Conservation (phyloP, 2,888 invertebrate genomes). For the Drosophila demipolita region DNA sequence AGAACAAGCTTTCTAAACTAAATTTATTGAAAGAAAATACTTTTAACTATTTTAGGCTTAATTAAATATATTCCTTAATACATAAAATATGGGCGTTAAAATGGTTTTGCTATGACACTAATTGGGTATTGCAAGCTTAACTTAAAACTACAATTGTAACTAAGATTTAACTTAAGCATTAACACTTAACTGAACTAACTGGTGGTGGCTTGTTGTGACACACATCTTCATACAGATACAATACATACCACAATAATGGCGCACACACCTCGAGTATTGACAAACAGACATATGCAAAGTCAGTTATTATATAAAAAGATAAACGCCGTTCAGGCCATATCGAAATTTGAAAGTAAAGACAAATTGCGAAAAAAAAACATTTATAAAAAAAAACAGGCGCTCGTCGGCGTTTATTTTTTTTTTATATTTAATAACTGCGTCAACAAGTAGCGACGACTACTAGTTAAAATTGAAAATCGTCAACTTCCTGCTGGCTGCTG, state of each 20-base stretch:
- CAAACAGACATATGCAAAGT: slow-evolving; percentile 21
- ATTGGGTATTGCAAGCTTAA: slow-evolving; percentile 7
- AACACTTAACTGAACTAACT: slow-evolving; percentile 11
- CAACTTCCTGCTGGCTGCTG: slow-evolving; percentile 69
- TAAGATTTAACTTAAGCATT: slow-evolving; percentile 28
- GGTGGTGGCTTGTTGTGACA: slow-evolving; percentile 17
- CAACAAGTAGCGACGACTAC: slow-evolving; percentile 45
- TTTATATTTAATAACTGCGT: slow-evolving; percentile 55
- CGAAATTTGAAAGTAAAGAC: slow-evolving; percentile 58
- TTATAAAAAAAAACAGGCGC: slow-evolving; percentile 13
- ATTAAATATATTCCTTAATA: not conserved
- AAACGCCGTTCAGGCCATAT: slow-evolving; percentile 50
- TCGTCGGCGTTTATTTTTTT: slow-evolving; percentile 31
- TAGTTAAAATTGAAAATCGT: slow-evolving; percentile 56
- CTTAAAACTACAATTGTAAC: slow-evolving; percentile 23
- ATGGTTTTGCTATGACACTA: not conserved
- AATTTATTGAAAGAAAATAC: not conserved
- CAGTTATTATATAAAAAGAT: slow-evolving; percentile 64
- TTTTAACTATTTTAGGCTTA: not conserved
- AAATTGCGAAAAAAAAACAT: slow-evolving; percentile 35
- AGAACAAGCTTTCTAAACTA: not conserved
- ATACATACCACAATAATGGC: slow-evolving; percentile 9
- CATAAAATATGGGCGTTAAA: not conserved
- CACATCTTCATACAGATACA: slow-evolving; percentile 19
- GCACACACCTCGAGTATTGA: slow-evolving; percentile 16